Conservation (phyloP, 2,888 invertebrate species). For the Epinotia brunnichana region DNA sequence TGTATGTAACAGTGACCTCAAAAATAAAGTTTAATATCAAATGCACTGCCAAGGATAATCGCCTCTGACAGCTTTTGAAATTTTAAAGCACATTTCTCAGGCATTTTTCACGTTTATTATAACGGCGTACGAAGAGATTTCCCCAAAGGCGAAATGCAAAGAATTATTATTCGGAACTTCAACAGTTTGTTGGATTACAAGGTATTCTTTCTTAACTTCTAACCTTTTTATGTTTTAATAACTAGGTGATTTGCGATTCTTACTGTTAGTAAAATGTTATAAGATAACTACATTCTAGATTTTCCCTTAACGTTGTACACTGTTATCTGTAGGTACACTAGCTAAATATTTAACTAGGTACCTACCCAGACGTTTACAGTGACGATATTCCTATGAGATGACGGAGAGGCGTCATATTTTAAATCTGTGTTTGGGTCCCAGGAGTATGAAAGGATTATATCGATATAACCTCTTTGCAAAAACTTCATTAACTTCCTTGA, state of each 20-base stretch:
- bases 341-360: too few relatives aligned
- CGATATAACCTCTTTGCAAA: too few relatives aligned
- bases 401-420: too few relatives aligned
- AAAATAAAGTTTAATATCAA: conserved; percentile 26
- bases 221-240: background rate
- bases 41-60: conserved; percentile 33
- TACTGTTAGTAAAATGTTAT: background rate
- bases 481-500: background rate
- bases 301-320: too few relatives aligned
- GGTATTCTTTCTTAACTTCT: background rate
- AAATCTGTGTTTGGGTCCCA: too few relatives aligned
- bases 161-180: conserved; percentile 25
- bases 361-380: too few relatives aligned
- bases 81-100: conserved; percentile 35
- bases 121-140: conserved; percentile 16
- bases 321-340: too few relatives aligned
- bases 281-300: too few relatives aligned
- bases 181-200: conserved; percentile 1
- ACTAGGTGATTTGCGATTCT: background rate
- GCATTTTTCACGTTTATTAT: conserved; percentile 25
- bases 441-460: too few relatives aligned
- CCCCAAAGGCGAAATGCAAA: conserved; percentile 21
- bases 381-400: too few relatives aligned
- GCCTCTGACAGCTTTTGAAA: conserved; percentile 24
- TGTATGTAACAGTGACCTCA: conserved; percentile 7